A percentile compares a stretch with the other conserved stretches of the same genome.
These are phyloP conservation scores for Hyles euphorbiae DNA, from an alignment of 1,140 invertebrate genomes.

Conservation along the genomic window DNA sequence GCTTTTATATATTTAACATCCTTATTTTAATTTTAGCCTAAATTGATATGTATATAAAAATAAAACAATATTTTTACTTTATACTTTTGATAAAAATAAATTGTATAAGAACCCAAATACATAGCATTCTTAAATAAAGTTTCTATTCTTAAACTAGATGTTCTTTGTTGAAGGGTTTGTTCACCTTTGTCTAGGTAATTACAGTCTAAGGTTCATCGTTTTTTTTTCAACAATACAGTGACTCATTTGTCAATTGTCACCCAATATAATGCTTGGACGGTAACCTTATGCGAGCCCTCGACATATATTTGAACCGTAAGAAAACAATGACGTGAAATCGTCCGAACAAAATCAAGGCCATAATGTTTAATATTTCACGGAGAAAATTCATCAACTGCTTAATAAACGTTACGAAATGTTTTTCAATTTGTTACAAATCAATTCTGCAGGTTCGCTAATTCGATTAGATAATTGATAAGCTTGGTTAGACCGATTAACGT, in stretches of 20 bases:
- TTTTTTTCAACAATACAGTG: not conserved
- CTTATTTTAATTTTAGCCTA: too few species aligned
- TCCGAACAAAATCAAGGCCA: conserved; percentile 53
- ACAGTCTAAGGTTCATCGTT: not conserved
- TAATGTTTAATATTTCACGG: conserved; percentile 32
- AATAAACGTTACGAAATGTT: conserved; percentile 26
- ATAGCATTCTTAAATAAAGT: too few species aligned
- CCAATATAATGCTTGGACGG: conserved; percentile 29
- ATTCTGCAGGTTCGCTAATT: too few species aligned
- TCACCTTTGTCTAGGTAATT: too few species aligned
- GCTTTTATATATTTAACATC: too few species aligned
- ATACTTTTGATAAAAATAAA: too few species aligned
- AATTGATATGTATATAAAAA: too few species aligned
- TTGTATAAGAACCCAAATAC: too few species aligned
- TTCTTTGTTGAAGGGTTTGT: too few species aligned
- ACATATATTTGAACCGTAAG: conserved; percentile 66
- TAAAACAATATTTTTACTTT: too few species aligned
- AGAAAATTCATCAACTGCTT: conserved; percentile 33
- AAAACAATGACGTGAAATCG: conserved; percentile 72
- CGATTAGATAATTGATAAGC: conserved; percentile 2
- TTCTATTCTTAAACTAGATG: too few species aligned
- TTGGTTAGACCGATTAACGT: not conserved
- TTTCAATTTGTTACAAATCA: too few species aligned
- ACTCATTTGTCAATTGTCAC: conserved; percentile 13
- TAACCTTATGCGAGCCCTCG: conserved; percentile 67